Evolutionary conservation across 1,140 invertebrate genomes (phyloP).

Genomic region (Drosophila orena): DNA sequence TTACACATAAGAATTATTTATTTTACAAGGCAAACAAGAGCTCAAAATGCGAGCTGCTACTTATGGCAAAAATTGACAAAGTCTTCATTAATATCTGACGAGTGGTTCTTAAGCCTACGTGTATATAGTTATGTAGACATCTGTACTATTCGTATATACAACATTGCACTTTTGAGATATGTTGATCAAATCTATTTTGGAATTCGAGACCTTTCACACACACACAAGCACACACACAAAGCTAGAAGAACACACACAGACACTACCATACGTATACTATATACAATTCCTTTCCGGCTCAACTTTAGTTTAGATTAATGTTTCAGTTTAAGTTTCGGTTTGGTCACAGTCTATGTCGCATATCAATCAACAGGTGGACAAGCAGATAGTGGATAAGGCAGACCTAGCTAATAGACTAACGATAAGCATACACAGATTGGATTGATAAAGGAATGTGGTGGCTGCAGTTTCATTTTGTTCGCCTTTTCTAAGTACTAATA

Average conservation of each 20-base stretch:
- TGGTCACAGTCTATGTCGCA: conserved; percentile 9
- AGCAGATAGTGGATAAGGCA: conserved; percentile 23
- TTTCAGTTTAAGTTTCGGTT: conserved; percentile 9
- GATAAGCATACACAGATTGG: conserved; percentile 37
- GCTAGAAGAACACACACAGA: conserved; percentile 4
- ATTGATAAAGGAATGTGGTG: conserved; percentile 46
- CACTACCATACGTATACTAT: conserved; percentile 8
- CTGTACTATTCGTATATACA: conserved; percentile 37
- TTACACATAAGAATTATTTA: neutral
- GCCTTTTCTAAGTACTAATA: conserved; percentile 60
- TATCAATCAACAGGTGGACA: conserved; percentile 22
- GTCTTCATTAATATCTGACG: conserved; percentile 20
- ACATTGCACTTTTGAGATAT: conserved; percentile 70
- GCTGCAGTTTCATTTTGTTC: conserved; percentile 17
- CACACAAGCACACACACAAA: conserved; percentile 1
- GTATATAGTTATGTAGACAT: conserved; percentile 14
- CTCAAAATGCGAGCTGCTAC: conserved; percentile 24
- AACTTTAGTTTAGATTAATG: conserved; percentile 2
- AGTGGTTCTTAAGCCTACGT: conserved; percentile 14
- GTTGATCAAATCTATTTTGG: conserved; percentile 7
- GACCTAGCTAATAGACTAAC: conserved; percentile 36
- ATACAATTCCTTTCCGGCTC: conserved; percentile 10
- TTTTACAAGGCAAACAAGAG: neutral
- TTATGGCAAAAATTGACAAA: conserved; percentile 34
- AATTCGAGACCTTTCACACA: neutral